A percentile compares a stretch with the other conserved stretches of the same genome.
These are phyloP conservation scores for Lottia scabra DNA, from an alignment of 2,888 invertebrate genomes.

Conservation along the genomic window DNA sequence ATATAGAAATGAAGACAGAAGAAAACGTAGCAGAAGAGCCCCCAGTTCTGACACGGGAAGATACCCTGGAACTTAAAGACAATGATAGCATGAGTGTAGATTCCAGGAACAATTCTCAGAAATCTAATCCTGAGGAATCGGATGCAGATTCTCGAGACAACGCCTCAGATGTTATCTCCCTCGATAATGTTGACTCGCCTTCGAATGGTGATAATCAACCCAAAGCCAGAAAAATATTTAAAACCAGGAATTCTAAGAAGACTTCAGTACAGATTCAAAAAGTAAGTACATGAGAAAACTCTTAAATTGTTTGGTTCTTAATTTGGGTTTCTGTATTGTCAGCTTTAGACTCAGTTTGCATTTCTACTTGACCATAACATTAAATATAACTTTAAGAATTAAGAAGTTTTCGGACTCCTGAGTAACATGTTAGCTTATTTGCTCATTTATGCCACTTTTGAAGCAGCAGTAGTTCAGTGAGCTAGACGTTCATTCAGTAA, in stretches of 20 bases:
- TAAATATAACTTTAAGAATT: too few species aligned
- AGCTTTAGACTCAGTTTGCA: too few species aligned
- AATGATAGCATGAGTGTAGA: slow-evolving; percentile 1
- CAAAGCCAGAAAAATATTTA: slow-evolving; percentile 53
- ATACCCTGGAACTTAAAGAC: slow-evolving; percentile 2
- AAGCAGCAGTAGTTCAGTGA: too few species aligned
- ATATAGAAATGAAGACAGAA: background rate
- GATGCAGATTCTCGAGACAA: background rate
- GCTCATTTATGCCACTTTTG: too few species aligned
- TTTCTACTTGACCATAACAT: too few species aligned
- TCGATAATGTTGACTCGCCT: slow-evolving; percentile 1
- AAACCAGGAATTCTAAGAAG: slow-evolving; percentile 46
- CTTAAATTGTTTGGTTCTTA: too few species aligned
- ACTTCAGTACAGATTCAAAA: slow-evolving; percentile 37
- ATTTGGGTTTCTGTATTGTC: too few species aligned
- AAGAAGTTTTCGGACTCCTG: too few species aligned
- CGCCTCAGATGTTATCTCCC: slow-evolving; percentile 5
- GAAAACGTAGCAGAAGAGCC: background rate
- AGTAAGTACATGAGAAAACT: slow-evolving; percentile 49
- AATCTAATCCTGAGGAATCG: slow-evolving; percentile 7
- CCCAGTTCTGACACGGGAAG: background rate
- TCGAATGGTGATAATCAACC: slow-evolving; percentile 29
- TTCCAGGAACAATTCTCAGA: slow-evolving; percentile 9
- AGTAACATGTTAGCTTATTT: too few species aligned
- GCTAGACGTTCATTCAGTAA: too few species aligned